phyloP scores from a whole-genome alignment of 2,113 vertebrate genomes.

The Cyphomyrus discorhynchus region DNA sequence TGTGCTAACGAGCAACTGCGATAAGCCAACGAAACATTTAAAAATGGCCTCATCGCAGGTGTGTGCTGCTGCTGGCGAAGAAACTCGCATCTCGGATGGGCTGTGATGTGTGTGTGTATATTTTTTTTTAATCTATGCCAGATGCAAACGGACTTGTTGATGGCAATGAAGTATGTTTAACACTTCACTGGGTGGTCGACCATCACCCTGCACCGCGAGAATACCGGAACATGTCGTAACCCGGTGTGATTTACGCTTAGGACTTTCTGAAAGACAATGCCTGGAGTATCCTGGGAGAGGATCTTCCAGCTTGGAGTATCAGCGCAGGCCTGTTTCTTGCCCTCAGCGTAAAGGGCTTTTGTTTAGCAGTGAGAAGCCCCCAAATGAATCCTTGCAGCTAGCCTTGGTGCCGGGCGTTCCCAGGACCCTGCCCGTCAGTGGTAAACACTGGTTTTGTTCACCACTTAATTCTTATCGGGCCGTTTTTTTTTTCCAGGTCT shows the following conservation, averaged over 20 bases:
- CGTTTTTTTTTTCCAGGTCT: constrained; percentile 61
- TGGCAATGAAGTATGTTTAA: neutral
- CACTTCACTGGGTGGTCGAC: neutral
- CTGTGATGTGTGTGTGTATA: neutral
- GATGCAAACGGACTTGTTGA: neutral
- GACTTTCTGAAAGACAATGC: neutral
- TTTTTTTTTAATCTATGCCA: neutral
- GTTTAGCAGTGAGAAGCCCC: neutral
- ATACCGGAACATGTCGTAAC: neutral
- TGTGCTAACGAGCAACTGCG: neutral
- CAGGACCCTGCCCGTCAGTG: neutral
- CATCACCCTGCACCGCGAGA: neutral
- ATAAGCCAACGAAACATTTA: neutral
- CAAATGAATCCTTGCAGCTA: neutral
- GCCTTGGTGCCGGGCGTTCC: neutral
- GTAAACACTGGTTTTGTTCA: no score
- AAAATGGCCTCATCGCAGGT: neutral
- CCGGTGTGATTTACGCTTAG: neutral
- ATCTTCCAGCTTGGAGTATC: neutral
- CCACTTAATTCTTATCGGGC: neutral
- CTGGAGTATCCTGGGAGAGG: neutral
- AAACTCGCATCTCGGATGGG: neutral
- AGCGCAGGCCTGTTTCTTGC: neutral
- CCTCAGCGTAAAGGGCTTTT: neutral
- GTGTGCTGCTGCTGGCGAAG: neutral